Evolutionary conservation across 2,113 vertebrate species (phyloP).

Genomic region (Gopherus evgoodei): DNA sequence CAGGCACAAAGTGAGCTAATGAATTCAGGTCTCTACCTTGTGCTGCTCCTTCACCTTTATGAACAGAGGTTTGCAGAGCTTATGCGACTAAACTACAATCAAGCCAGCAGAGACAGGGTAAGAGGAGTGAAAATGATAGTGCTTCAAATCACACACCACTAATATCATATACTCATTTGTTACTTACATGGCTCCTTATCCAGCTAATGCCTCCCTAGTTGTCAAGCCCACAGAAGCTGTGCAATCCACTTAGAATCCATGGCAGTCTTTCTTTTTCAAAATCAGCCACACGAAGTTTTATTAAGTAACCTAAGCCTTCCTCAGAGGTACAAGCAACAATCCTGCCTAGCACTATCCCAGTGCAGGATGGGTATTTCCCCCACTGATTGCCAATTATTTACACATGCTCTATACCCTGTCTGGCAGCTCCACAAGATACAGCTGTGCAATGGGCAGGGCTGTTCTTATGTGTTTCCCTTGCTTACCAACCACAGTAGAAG

Average conservation of each 20-base stretch:
- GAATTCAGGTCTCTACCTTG: constrained; percentile 52
- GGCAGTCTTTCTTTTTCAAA: neutral
- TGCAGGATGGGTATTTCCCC: neutral
- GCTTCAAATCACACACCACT: neutral
- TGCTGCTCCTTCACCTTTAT: constrained; percentile 64
- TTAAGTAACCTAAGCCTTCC: neutral
- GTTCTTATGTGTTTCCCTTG: neutral
- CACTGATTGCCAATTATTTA: neutral
- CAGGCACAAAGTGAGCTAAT: constrained; percentile 49
- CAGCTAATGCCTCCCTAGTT: accelerated
- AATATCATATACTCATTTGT: neutral
- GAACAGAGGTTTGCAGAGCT: constrained; percentile 67
- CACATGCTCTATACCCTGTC: neutral
- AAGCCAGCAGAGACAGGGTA: constrained; percentile 11
- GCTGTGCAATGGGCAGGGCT: neutral
- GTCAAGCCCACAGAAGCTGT: accelerated
- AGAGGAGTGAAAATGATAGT: neutral
- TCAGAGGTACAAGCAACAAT: accelerated
- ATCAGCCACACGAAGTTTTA: neutral
- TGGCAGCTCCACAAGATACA: neutral
- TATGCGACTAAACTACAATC: neutral
- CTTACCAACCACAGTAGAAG: neutral
- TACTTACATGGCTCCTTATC: neutral
- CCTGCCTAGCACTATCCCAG: neutral
- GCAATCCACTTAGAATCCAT: neutral